A percentile compares a stretch with the other conserved stretches of the same genome.
Conservation (phyloP, 2,888 invertebrate genomes). For the Smittia aterrima region DNA sequence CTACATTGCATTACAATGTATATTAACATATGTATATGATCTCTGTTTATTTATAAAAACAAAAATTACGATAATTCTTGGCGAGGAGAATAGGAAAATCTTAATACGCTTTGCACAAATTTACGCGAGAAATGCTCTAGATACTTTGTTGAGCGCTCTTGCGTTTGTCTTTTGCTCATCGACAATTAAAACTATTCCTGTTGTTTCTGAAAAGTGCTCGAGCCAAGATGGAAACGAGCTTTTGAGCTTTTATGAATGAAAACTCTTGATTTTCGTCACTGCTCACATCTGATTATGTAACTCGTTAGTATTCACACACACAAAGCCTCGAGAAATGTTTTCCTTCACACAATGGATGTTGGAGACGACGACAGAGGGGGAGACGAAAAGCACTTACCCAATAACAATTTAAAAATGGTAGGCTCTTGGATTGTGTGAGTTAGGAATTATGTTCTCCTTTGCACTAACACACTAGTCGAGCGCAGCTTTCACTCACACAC, state of each 20-base stretch:
- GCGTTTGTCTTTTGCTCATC: too few relatives aligned
- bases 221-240: too few relatives aligned
- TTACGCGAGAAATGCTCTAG: too few relatives aligned
- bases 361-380: conserved; percentile 1
- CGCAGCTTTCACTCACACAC: neutral
- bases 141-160: too few relatives aligned
- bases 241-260: conserved; percentile 30
- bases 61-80: too few relatives aligned
- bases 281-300: conserved; percentile 26
- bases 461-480: conserved; percentile 5
- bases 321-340: neutral
- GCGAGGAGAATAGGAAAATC: too few relatives aligned
- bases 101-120: too few relatives aligned
- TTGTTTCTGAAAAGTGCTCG: too few relatives aligned
- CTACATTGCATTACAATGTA: too few relatives aligned
- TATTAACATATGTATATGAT: too few relatives aligned
- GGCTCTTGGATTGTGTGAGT: conserved; percentile 18
- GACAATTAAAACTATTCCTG: too few relatives aligned
- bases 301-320: neutral
- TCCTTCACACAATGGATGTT: neutral
- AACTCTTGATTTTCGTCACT: neutral
- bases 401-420: conserved; percentile 37
- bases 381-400: conserved; percentile 30
- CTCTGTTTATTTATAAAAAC: too few relatives aligned
- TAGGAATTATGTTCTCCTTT: neutral